These are phyloP conservation scores for Operophtera brumata DNA, from an alignment of 2,888 invertebrate species.

Conservation along the genomic window DNA sequence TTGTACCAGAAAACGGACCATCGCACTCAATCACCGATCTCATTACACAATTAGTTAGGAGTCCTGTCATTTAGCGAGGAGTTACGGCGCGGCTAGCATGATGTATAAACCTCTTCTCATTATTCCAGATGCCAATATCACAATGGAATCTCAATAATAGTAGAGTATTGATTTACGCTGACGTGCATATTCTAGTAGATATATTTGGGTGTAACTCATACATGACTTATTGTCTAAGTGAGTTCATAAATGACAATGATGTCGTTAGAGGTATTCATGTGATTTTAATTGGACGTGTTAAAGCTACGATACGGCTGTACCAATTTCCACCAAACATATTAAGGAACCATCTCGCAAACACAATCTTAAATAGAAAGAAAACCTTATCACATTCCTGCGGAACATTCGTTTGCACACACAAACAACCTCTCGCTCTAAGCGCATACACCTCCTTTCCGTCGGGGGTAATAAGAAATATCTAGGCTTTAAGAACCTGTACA, in stretches of 20 bases:
- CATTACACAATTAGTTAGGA: constrained; percentile 54
- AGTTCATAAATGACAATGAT: constrained; percentile 9
- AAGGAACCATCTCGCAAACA: too few species aligned
- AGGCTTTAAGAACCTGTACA: constrained; percentile 13
- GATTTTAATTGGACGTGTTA: constrained; percentile 8
- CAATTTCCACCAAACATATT: too few species aligned
- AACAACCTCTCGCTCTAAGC: too few species aligned
- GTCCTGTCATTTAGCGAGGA: constrained; percentile 46
- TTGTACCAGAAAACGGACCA: constrained; percentile 26
- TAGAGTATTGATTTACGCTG: constrained; percentile 17
- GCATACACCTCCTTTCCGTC: too few species aligned
- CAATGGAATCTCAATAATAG: constrained; percentile 25
- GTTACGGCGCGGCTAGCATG: constrained; percentile 33
- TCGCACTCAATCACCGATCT: constrained; percentile 48
- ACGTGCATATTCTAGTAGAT: constrained; percentile 1
- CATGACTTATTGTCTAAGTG: constrained; percentile 16
- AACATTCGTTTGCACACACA: too few species aligned
- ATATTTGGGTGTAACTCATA: constrained; percentile 9
- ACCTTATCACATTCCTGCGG: too few species aligned
- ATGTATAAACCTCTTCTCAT: constrained; percentile 26
- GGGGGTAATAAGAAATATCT: constrained; percentile 6
- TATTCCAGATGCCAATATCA: constrained; percentile 34
- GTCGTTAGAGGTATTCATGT: constrained; percentile 7
- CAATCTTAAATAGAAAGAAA: too few species aligned
- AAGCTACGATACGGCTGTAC: neutral